Base-by-base conservation (phyloP, 2,888 invertebrate species). In the Chrysolina americana region DNA sequence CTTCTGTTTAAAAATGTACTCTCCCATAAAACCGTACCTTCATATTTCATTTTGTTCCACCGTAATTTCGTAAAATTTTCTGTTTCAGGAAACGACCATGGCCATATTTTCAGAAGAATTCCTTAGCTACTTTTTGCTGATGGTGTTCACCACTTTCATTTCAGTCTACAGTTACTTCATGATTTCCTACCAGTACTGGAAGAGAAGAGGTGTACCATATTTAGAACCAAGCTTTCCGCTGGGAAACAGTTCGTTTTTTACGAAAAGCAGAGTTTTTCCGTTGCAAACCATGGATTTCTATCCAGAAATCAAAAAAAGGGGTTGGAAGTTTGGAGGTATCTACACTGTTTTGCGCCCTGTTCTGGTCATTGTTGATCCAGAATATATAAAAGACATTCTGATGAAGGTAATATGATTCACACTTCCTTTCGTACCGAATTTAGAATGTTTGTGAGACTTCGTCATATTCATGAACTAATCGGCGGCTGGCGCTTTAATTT, bases 351-450 rank as follows among this genome's bases (percentile, higher is more conserved):
- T 74, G 4, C 76, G 78, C n/a, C 83, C 82, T 15, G 71, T 74
- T n/a, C 74, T 85, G 13, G 71, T 86, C 0, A 23, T 85, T 8
- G 66, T 82, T 11, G 84, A 85, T 77, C 83, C 84, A 15, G 84
- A 84, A 4, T 68, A 83, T n/a, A 80, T 85, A 28, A 73, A 73
- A 21, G 75, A 80, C 59, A 59, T 80, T 50, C 41, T 80, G 41
- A 44, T 72, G 2, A 77, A 65, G 71, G 78, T 76, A 77, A 68
- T 53, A 15, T 59, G 9, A 53, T 21, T 69, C 11, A 41, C 13
- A 5, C 21, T 28, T 68, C 1, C 15, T 53, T 21, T 19, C 13
- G 21, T 53, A 21, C 53, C 5, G 5, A 53, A 21, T 53, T 19
- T 21, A 8, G 8, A 36, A 6, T 36, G 6, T 36, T 6, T 36